Evolutionary conservation across 2,113 vertebrate genomes (phyloP).

Genomic region (Turdus rufiventris): DNA sequence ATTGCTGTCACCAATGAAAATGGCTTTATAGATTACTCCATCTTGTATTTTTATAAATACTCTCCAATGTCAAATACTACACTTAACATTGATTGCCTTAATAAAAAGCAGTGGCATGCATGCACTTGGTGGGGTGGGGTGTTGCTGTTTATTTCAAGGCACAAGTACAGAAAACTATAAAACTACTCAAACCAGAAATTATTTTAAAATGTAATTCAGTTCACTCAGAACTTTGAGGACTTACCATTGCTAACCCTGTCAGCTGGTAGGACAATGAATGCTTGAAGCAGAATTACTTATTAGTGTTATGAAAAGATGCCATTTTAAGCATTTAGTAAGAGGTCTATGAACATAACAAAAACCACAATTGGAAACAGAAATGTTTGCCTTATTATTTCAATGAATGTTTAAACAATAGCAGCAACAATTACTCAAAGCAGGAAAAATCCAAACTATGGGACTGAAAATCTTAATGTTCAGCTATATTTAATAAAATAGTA

Average conservation of each 20-base stretch:
- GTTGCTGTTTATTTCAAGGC: neutral
- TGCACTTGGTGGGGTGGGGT: neutral
- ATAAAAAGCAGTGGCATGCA: neutral
- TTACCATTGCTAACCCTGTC: neutral
- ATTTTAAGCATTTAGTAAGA: neutral
- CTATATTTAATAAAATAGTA: neutral
- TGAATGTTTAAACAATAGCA: neutral
- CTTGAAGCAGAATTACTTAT: constrained; percentile 7
- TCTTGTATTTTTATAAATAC: neutral
- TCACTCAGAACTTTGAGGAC: neutral
- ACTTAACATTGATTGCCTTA: neutral
- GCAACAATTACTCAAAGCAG: neutral
- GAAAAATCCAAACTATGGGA: neutral
- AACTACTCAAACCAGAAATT: neutral
- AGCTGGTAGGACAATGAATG: neutral
- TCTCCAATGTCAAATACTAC: neutral
- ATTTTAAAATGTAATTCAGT: neutral
- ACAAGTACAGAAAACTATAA: neutral
- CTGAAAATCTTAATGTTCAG: neutral
- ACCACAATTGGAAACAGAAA: neutral
- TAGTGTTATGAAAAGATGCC: neutral
- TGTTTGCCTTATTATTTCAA: neutral
- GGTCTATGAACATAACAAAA: neutral
- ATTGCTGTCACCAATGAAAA: neutral
- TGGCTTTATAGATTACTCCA: neutral